A percentile compares a stretch with the other conserved stretches of the same genome.
Evolutionary conservation across 2,888 invertebrate genomes (phyloP).

Genomic region (Griposia aprilina): DNA sequence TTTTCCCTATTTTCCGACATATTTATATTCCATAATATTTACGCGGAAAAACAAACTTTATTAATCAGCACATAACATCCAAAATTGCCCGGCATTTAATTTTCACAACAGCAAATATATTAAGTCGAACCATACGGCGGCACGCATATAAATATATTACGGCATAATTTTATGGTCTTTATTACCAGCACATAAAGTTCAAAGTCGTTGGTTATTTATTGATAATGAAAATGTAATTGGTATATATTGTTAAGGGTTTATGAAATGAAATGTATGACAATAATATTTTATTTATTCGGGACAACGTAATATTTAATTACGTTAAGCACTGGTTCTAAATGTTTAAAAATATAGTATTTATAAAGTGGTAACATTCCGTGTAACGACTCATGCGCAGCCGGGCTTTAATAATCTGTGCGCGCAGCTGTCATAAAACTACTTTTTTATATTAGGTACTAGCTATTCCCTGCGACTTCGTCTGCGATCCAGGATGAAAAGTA

Average conservation of each 20-base stretch:
- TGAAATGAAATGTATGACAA: constrained; percentile 41
- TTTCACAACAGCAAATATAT: constrained; percentile 52
- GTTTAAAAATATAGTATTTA: too few relatives aligned
- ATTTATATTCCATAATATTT: constrained; percentile 21
- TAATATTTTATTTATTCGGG: constrained; percentile 39
- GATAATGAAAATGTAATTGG: constrained; percentile 56
- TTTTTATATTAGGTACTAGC: too few relatives aligned
- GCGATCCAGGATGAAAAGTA: not conserved
- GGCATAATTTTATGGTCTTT: constrained; percentile 58
- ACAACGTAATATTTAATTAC: not conserved
- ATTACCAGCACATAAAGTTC: constrained; percentile 57
- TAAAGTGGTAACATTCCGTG: too few relatives aligned
- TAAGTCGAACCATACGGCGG: constrained; percentile 42
- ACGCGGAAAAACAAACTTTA: constrained; percentile 39
- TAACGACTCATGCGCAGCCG: too few relatives aligned
- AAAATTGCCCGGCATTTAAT: constrained; percentile 49
- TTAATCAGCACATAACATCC: not conserved
- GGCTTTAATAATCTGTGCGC: too few relatives aligned
- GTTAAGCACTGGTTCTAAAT: too few relatives aligned
- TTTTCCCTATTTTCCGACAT: constrained; percentile 18
- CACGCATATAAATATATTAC: constrained; percentile 57
- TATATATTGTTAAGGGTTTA: constrained; percentile 48
- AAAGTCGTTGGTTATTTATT: constrained; percentile 57
- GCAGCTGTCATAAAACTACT: too few relatives aligned
- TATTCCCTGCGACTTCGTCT: too few relatives aligned